Conservation (phyloP, 2,888 invertebrate species). For the Apotomis betuletana region DNA sequence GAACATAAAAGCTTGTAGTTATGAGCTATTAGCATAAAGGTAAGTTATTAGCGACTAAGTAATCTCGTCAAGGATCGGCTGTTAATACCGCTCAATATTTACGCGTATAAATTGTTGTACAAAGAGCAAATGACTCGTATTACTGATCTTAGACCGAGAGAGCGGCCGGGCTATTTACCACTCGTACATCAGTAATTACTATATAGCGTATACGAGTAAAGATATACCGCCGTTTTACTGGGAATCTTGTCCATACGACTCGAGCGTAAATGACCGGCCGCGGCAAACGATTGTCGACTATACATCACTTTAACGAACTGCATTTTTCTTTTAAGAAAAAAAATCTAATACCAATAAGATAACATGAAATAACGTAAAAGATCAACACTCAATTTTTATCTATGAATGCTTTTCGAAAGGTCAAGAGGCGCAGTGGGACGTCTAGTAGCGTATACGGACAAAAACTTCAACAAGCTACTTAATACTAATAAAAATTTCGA, state of each 20-base stretch:
- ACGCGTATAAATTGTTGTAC: constrained; percentile 67
- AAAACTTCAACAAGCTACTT: constrained; percentile 73
- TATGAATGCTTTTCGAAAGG: constrained; percentile 46
- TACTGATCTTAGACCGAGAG: constrained; percentile 61
- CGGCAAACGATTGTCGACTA: constrained; percentile 60
- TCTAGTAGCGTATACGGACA: constrained; percentile 51
- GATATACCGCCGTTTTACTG: constrained; percentile 71
- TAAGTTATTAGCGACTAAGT: constrained; percentile 59
- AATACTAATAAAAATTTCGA: constrained; percentile 76
- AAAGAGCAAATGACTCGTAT: constrained; percentile 72
- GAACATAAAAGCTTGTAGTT: constrained; percentile 47
- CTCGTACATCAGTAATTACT: constrained; percentile 79
- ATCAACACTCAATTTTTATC: constrained; percentile 26
- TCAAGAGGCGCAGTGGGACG: constrained; percentile 56
- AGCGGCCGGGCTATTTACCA: constrained; percentile 72
- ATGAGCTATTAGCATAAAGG: constrained; percentile 63
- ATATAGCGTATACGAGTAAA: constrained; percentile 70
- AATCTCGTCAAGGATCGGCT: constrained; percentile 63
- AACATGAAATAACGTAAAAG: constrained; percentile 16
- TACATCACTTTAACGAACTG: constrained; percentile 48
- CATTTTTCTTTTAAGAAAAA: constrained; percentile 45
- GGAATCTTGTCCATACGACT: constrained; percentile 58
- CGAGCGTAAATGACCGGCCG: constrained; percentile 57
- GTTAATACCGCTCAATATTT: constrained; percentile 62
- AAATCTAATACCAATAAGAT: constrained; percentile 28